Evolutionary conservation across 2,888 invertebrate species (phyloP).

Genomic region (Pemphredon lugubris): DNA sequence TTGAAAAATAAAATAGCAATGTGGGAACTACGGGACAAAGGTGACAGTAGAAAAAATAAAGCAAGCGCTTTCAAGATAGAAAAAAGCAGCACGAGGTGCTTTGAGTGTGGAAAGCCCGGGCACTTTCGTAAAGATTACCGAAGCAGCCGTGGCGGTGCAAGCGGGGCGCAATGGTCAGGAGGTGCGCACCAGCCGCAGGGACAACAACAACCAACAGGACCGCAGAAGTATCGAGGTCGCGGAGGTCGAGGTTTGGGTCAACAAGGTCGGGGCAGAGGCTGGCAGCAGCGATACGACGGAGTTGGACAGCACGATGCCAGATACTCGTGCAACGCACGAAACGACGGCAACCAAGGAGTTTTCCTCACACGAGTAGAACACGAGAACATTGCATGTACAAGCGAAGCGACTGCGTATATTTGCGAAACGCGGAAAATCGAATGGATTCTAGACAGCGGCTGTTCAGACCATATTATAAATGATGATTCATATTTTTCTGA

Average conservation of each 20-base stretch:
- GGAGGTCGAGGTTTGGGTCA: background rate
- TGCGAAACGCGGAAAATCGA: conserved; percentile 9
- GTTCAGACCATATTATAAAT: conserved; percentile 35
- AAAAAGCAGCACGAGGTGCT: conserved; percentile 21
- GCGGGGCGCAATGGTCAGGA: conserved; percentile 4
- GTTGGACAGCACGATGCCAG: background rate
- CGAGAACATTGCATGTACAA: background rate
- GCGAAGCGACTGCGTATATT: background rate
- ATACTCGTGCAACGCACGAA: background rate
- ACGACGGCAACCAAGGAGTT: background rate
- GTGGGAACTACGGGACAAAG: conserved; percentile 22
- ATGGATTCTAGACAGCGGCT: conserved; percentile 38
- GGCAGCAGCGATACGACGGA: conserved; percentile 6
- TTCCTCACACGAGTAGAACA: conserved; percentile 2
- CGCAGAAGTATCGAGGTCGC: no score
- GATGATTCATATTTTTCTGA: no score
- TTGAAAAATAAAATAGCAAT: conserved; percentile 58
- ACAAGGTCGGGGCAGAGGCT: conserved; percentile 1
- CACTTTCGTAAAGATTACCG: conserved; percentile 17
- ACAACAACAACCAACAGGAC: no score
- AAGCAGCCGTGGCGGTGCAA: background rate
- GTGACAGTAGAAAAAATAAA: conserved; percentile 4
- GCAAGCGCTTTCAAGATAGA: conserved; percentile 37
- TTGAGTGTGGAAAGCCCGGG: conserved; percentile 27
- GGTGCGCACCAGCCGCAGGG: conserved; percentile 9